Base-by-base conservation (phyloP, 2,888 invertebrate genomes). In the Epicampocera succincta region DNA sequence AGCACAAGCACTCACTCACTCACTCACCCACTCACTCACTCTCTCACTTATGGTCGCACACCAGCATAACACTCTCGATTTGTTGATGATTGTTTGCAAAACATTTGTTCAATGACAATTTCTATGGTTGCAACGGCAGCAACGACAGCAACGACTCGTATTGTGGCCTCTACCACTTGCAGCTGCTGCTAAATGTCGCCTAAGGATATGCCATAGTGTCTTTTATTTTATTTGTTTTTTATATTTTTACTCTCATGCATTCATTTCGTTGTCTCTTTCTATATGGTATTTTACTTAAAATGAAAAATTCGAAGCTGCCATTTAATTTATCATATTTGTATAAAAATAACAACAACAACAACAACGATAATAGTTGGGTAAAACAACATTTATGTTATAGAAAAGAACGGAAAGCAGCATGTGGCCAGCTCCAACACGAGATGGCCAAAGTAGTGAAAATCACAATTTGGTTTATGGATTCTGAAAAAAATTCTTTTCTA, bases 311-410 rank as follows among this genome's bases (percentile, higher is more conserved):
- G 33, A 66, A 76, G 68, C 56, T 76, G 66, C 66, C 76, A 72
- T 80, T 80, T 76, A 80, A 80, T 80, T 80, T 80, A 72, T 76
- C 71, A 80, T 80, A 80, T 80, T 72, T 75, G 8, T 33, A 60
- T 75, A 75, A 71, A 38, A 38, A 69, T 25, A 15, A 52, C 13
- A 44, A 44, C 38, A 68, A 58, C 66, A 56, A 50, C 52, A 68
- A 60, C 25, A 50, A 42, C 13, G 38, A 61, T 8, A n/a, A 42
- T 42, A 8, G 52, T 15, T 38, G 21, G 33, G n/a, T 21, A 52
- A n/a, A 40, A 25, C 40, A 50, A 52, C 40, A 66, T 25, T 52
- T 25, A 66, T 40, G 50, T 40, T 48, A n/a, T 19, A 3, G 4
- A 17, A 17, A 33, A 48, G 19, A 9, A 48, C 12, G 4, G 13